phyloP scores from a whole-genome alignment of 2,888 invertebrate genomes.

The Lumbricus terrestris region DNA sequence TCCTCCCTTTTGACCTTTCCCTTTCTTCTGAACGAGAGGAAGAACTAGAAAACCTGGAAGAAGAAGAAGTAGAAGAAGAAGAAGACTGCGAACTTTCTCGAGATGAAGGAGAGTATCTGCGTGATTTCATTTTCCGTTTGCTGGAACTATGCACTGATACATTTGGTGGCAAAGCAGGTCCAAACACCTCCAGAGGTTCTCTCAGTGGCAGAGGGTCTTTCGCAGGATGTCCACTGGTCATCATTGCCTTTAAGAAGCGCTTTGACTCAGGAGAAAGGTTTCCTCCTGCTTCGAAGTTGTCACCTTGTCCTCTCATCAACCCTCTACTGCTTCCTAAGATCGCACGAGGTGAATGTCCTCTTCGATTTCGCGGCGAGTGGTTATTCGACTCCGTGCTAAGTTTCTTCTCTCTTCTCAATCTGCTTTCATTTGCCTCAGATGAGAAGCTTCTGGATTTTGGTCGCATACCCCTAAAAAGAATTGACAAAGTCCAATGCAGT shows the following conservation, averaged over 20 bases:
- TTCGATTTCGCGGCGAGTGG: not conserved
- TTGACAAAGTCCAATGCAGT: not conserved
- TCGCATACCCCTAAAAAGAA: not conserved
- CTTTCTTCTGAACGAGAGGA: not conserved
- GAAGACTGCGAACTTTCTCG: not conserved
- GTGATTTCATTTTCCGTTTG: not conserved
- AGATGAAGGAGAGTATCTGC: not conserved
- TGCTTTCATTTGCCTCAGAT: not conserved
- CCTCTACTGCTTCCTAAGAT: not conserved
- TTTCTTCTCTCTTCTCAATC: not conserved
- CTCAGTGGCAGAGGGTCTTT: not conserved
- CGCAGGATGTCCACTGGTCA: not conserved
- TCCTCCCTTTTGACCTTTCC: not conserved
- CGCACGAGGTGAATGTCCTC: not conserved
- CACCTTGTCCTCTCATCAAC: not conserved
- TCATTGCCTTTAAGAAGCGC: not conserved
- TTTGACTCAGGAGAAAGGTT: not conserved
- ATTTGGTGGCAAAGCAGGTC: not conserved
- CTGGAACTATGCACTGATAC: not conserved
- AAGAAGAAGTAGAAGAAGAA: constrained; percentile 3
- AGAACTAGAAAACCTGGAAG: not conserved
- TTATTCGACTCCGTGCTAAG: not conserved
- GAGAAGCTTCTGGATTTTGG: not conserved
- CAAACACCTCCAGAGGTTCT: not conserved
- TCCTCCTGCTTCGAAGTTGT: not conserved